Percentiles rank a stretch among this genome's conserved stretches.
phyloP scores from a whole-genome alignment of 64 coral and sea anemone species.

The Actinia tenebrosa region DNA sequence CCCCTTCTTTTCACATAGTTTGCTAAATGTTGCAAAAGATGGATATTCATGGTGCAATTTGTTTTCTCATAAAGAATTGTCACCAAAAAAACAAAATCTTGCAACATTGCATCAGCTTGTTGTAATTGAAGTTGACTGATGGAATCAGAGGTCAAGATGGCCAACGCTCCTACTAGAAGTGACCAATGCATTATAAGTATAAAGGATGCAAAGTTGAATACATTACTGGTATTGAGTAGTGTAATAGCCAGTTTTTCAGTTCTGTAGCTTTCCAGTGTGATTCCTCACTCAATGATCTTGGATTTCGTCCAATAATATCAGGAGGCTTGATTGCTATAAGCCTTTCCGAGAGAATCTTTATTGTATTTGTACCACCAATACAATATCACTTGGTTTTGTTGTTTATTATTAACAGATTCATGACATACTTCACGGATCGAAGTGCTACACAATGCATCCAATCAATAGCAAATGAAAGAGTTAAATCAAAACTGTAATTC shows the following conservation, averaged over 20 bases:
- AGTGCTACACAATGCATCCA: constrained; percentile 58
- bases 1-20: constrained; percentile 32
- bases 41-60: constrained; percentile 57
- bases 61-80: constrained; percentile 44
- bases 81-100: constrained; percentile 50
- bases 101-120: constrained; percentile 37
- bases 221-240: constrained; percentile 41
- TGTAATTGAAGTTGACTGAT: no score
- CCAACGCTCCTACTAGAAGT: constrained; percentile 41
- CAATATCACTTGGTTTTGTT: constrained; percentile 35
- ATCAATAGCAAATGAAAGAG: constrained; percentile 47
- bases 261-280: constrained; percentile 71
- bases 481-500: constrained; percentile 30
- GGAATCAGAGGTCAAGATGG: constrained; percentile 36
- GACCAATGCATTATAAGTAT: constrained; percentile 40
- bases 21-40: constrained; percentile 29
- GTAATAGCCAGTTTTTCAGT: constrained; percentile 49
- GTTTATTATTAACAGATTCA: constrained; percentile 1
- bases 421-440: constrained; percentile 51
- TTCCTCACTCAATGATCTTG: constrained; percentile 20
- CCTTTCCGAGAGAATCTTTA: constrained; percentile 24
- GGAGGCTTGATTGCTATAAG: constrained; percentile 63
- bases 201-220: constrained; percentile 11
- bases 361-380: constrained; percentile 27
- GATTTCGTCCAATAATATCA: constrained; percentile 36